Percentiles rank a stretch among this genome's conserved stretches.
These are phyloP conservation scores for Sesamia nonagrioides DNA, from an alignment of 1,140 invertebrate species.

Conservation along the genomic window DNA sequence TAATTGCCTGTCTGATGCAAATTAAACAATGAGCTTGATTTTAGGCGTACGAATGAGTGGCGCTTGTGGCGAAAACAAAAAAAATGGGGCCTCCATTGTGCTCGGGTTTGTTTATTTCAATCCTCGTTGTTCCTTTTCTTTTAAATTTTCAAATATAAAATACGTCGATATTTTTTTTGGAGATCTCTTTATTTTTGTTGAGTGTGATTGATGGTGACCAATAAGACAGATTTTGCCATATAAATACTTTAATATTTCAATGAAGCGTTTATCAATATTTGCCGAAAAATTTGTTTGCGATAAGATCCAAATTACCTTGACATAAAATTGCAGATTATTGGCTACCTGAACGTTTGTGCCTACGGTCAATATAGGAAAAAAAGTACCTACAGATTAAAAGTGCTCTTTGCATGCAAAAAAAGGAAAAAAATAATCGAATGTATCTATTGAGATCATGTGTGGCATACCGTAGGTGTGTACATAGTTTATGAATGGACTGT, in stretches of 20 bases:
- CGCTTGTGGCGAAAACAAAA: too few species aligned
- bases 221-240: conserved; percentile 13
- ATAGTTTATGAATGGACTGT: conserved; percentile 15
- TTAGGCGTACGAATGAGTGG: conserved; percentile 32
- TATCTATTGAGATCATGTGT: background rate
- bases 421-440: background rate
- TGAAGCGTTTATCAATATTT: background rate
- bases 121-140: conserved; percentile 21
- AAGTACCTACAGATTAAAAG: too few species aligned
- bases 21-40: conserved; percentile 32
- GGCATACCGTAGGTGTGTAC: background rate
- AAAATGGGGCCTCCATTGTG: conserved; percentile 32
- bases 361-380: too few species aligned
- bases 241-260: too few species aligned
- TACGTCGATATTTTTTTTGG: background rate
- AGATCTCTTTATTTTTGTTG: conserved; percentile 29
- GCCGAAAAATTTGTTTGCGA: background rate
- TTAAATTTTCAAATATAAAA: conserved; percentile 26
- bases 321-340: background rate
- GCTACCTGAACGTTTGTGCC: too few species aligned
- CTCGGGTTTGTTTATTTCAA: conserved; percentile 20
- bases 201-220: background rate
- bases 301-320: background rate
- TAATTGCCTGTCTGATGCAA: conserved; percentile 39
- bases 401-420: background rate